phyloP scores from a whole-genome alignment of 2,113 vertebrate genomes.

The Nesoenas mayeri region DNA sequence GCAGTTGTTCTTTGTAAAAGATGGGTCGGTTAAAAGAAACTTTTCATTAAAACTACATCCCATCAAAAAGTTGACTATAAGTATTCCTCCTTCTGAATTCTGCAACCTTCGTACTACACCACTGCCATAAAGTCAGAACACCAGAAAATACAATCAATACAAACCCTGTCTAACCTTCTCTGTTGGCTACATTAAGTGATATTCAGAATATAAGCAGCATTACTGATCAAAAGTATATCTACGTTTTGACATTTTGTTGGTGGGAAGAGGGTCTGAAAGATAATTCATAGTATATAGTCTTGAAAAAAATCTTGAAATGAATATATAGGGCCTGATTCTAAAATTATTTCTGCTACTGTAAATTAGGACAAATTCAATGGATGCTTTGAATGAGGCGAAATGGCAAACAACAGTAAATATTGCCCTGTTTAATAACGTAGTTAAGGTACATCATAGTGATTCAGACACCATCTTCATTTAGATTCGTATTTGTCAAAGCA shows the following conservation, averaged over 20 bases:
- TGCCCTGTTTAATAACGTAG: neutral
- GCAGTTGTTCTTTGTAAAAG: neutral
- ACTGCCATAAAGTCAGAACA: neutral
- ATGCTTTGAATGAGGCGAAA: neutral
- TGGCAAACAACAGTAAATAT: neutral
- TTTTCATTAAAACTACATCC: neutral
- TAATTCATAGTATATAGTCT: neutral
- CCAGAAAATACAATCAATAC: neutral
- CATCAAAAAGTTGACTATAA: neutral
- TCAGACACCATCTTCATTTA: neutral
- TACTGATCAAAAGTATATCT: neutral
- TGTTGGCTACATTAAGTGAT: neutral
- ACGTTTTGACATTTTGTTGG: neutral
- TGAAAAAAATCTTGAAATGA: neutral
- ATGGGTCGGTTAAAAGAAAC: neutral
- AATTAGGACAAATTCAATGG: neutral
- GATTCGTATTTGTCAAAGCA: neutral
- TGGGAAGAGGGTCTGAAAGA: neutral
- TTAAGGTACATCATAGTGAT: neutral
- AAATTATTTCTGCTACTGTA: neutral
- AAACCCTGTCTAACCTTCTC: neutral
- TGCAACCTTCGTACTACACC: neutral
- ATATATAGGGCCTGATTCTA: neutral
- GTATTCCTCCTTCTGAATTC: neutral
- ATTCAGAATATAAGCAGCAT: neutral